Percentiles rank a stretch among this genome's conserved stretches.
These are phyloP conservation scores for Galleria mellonella DNA, from an alignment of 1,140 invertebrate genomes.

Conservation along the genomic window DNA sequence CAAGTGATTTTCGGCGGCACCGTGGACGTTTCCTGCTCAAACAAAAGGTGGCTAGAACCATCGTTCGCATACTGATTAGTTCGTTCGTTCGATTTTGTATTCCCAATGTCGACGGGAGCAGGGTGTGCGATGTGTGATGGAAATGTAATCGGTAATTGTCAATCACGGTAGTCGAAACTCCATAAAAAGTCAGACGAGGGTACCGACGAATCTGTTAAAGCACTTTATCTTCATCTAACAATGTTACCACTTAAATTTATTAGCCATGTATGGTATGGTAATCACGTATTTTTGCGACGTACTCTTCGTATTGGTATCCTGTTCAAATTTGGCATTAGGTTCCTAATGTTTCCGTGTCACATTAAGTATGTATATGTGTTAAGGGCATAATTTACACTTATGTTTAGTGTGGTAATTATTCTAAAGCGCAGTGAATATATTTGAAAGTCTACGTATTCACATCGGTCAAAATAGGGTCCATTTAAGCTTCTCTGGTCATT, in stretches of 20 bases:
- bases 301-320: too few species aligned
- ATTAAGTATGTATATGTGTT: too few species aligned
- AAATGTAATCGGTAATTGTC: slow-evolving; percentile 59
- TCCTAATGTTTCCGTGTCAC: too few species aligned
- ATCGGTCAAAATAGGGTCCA: slow-evolving; percentile 6
- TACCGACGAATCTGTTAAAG: slow-evolving; percentile 3
- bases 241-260: too few species aligned
- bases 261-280: too few species aligned
- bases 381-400: too few species aligned
- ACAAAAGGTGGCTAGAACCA: slow-evolving; percentile 55
- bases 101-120: slow-evolving; percentile 27
- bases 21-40: slow-evolving; percentile 64
- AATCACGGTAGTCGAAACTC: slow-evolving; percentile 54
- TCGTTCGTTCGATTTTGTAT: slow-evolving; percentile 37
- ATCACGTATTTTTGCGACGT: too few species aligned
- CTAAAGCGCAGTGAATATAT: too few species aligned
- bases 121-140: slow-evolving; percentile 42
- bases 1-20: slow-evolving; percentile 56
- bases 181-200: slow-evolving; percentile 34
- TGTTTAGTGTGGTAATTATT: too few species aligned
- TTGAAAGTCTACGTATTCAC: neutral
- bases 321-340: too few species aligned
- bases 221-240: neutral
- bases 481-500: slow-evolving; percentile 32
- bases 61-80: slow-evolving; percentile 57